A percentile compares a stretch with the other conserved stretches of the same genome.
Conservation (phyloP, 1,140 invertebrate genomes). For the Drosophila lowei region DNA sequence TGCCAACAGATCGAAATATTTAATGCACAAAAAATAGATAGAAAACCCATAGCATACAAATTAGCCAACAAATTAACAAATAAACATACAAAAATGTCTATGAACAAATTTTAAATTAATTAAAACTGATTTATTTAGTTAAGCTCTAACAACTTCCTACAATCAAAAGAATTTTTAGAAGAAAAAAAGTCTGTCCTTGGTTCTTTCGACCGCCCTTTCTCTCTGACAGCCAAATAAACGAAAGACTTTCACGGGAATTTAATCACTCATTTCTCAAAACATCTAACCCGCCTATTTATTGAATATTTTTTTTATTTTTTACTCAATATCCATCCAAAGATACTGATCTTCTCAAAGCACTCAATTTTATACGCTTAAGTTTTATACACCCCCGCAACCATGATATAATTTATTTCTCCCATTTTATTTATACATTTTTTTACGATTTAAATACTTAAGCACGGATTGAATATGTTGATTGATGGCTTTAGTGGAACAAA, state of each 20-base stretch:
- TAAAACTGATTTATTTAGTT: constrained; percentile 17
- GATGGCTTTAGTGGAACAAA: constrained; percentile 35
- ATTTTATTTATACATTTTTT: constrained; percentile 3
- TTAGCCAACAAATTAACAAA: constrained; percentile 8
- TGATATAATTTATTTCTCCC: constrained; percentile 29
- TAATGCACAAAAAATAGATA: constrained; percentile 21
- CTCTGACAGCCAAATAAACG: constrained; percentile 9
- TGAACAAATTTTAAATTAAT: constrained; percentile 15
- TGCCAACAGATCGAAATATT: not conserved
- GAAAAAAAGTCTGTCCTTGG: constrained; percentile 20
- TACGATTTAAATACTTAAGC: constrained; percentile 44
- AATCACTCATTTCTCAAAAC: constrained; percentile 1
- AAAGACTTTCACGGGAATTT: constrained; percentile 4
- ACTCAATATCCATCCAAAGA: constrained; percentile 15
- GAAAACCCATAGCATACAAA: constrained; percentile 9
- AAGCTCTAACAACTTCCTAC: not conserved
- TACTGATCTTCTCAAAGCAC: not conserved
- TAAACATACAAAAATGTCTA: constrained; percentile 1
- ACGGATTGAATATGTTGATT: constrained; percentile 18
- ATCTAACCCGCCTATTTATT: constrained; percentile 37
- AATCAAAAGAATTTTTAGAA: constrained; percentile 1
- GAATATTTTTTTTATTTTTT: constrained; percentile 20
- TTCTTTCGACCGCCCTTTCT: not conserved
- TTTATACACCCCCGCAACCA: constrained; percentile 9
- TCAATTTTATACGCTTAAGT: constrained; percentile 4